Evolutionary conservation across 2,888 invertebrate species (phyloP).

Genomic region (Drosophila paranaensis): DNA sequence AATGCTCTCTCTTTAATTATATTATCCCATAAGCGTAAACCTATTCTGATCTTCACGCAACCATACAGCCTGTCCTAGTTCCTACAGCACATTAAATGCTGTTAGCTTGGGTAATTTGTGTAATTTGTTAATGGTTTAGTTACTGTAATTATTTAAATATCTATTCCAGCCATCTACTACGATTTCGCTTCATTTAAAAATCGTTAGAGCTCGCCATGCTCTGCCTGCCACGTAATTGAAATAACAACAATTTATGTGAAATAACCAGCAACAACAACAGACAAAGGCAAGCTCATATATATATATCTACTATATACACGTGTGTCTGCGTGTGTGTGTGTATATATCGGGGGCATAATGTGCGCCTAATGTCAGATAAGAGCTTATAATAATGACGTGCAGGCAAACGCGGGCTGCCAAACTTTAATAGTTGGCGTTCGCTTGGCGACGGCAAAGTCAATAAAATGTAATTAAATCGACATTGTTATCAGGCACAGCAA

Average conservation of each 20-base stretch:
- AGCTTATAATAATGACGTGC: conserved; percentile 68
- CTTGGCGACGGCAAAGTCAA: conserved; percentile 53
- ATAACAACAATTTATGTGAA: conserved; percentile 52
- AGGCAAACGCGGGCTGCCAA: conserved; percentile 25
- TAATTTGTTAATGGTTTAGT: conserved; percentile 9
- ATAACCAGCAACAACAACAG: conserved; percentile 41
- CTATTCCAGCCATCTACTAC: not conserved
- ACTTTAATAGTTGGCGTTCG: conserved; percentile 26
- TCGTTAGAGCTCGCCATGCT: conserved; percentile 5
- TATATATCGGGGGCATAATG: conserved; percentile 42
- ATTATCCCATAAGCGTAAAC: not conserved
- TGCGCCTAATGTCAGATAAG: conserved; percentile 60
- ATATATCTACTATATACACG: not conserved
- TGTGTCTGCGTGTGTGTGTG: not conserved
- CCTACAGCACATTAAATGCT: not conserved
- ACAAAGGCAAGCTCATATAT: conserved; percentile 4
- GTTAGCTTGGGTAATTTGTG: not conserved
- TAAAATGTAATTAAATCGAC: conserved; percentile 80
- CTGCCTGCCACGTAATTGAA: conserved; percentile 54
- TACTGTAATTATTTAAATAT: conserved; percentile 6
- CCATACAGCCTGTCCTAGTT: not conserved
- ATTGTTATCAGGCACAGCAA: conserved; percentile 65
- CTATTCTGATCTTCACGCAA: not conserved
- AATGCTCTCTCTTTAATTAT: not conserved
- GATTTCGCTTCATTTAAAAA: not conserved